Base-by-base conservation (phyloP, 2,797 vertebrate genomes). In the Rousettus madagascariensis region DNA sequence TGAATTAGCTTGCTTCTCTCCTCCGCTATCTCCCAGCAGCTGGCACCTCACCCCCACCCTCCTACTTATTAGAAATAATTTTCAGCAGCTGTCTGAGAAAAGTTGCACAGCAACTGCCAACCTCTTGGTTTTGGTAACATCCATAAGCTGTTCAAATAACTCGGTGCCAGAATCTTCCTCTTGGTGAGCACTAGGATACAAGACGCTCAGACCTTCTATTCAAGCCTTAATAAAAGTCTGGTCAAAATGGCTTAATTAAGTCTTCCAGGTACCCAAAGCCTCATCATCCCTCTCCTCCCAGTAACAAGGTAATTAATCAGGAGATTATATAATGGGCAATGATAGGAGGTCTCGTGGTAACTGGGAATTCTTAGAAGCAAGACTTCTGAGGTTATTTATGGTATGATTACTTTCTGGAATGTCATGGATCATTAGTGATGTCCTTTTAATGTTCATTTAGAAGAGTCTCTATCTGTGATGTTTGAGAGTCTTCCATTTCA, bases 51-150 rank as follows among this genome's bases (percentile, higher is more conserved):
- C 63, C 87, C 53, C 82, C 36, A 20, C 3, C 92, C 84, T 88
- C 87, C 87, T 78, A 86, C 59, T 94, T 92, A 93, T 85, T 93
- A 95, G 91, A 94, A 91, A 89, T 91, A 90, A 66, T 83, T 95
- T 90, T 69, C 61, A 94, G 94, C 80, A 95, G 93, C 91, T 96
- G 91, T 87, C 63, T 95, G 66, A 66, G 75, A 66, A 53, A 86
- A n/a, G 61, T 59, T 86, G 59, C 80, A 46, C 20, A 84, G 68
- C 46, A 61, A 38, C 5, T 61, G 79, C 75, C 82, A 85, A 55
- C 26, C 55, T 69, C 12, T 65, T 83, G 80, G 63, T n/a, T 96
- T 94, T 20, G 30, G 51, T 38, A 38, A 46, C 2, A n/a, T 69
- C 66, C n/a, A 19, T 66, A 75, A 75, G 26, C 80, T 96, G 89